Conservation (phyloP, 2,888 invertebrate genomes). For the Lycocerus yunnanus region DNA sequence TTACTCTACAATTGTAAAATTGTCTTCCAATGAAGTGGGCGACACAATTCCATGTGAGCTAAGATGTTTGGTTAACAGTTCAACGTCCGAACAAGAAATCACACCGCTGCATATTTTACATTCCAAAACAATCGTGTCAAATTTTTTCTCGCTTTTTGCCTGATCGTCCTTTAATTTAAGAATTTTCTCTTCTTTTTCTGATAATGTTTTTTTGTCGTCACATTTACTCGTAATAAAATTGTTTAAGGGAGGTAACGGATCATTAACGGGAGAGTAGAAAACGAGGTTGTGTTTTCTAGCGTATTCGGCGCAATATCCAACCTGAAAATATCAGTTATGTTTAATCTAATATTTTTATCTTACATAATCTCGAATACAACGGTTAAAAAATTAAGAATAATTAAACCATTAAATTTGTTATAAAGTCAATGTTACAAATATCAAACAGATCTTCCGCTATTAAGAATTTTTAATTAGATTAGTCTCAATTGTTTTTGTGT, state of each 20-base stretch:
- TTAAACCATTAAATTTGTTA: too few relatives aligned
- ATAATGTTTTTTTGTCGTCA: constrained; percentile 63
- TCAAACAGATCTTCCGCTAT: too few relatives aligned
- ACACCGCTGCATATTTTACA: constrained; percentile 47
- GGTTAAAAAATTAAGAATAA: too few relatives aligned
- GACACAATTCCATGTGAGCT: constrained; percentile 41
- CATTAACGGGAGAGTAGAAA: constrained; percentile 49
- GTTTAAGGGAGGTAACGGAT: constrained; percentile 52
- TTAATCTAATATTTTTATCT: neutral
- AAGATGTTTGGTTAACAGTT: constrained; percentile 44
- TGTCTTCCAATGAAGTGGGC: constrained; percentile 40
- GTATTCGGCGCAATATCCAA: constrained; percentile 70
- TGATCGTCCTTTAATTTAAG: constrained; percentile 41
- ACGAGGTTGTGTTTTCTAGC: constrained; percentile 62
- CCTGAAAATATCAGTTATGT: constrained; percentile 37
- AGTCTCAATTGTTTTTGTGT: too few relatives aligned
- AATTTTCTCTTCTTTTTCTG: constrained; percentile 28
- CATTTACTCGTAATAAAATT: constrained; percentile 62
- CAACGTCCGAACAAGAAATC: constrained; percentile 44
- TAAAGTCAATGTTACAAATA: too few relatives aligned
- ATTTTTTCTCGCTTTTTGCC: constrained; percentile 38
- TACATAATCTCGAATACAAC: too few relatives aligned
- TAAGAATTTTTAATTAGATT: too few relatives aligned
- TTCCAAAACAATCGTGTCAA: constrained; percentile 41
- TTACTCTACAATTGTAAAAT: constrained; percentile 45